Percentiles rank a stretch among this genome's conserved stretches.
Conservation (phyloP, 2,797 vertebrate genomes). For the Esox masquinongy region DNA sequence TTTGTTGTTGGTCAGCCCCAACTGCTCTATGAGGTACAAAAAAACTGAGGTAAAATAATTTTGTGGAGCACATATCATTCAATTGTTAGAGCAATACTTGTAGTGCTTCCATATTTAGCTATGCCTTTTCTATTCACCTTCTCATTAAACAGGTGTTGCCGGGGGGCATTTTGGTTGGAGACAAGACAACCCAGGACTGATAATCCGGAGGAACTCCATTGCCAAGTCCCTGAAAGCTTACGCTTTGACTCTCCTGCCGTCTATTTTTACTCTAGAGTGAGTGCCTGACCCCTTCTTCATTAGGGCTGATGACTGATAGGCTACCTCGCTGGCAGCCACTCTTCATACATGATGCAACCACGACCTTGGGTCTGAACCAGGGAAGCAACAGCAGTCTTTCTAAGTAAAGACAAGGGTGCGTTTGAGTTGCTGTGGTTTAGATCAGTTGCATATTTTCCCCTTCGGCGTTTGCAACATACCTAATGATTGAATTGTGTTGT, state of each 20-base stretch:
- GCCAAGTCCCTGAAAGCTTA: conserved; percentile 56
- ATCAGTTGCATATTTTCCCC: conserved; percentile 35
- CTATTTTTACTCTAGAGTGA: conserved; percentile 64
- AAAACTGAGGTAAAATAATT: background rate
- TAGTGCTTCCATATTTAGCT: conserved; percentile 10
- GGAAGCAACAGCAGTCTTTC: conserved; percentile 41
- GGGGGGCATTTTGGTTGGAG: conserved; percentile 28
- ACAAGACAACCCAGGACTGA: conserved; percentile 36
- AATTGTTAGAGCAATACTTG: conserved; percentile 10
- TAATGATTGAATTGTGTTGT: conserved; percentile 22
- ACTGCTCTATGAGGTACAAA: background rate
- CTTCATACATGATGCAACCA: conserved; percentile 59
- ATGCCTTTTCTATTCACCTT: conserved; percentile 18
- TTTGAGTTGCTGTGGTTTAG: conserved; percentile 31
- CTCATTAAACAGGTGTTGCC: conserved; percentile 10
- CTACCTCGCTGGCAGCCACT: conserved; percentile 66
- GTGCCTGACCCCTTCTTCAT: conserved; percentile 56
- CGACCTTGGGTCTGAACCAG: conserved; percentile 69
- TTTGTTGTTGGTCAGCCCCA: too few species aligned
- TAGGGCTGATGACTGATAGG: conserved; percentile 73
- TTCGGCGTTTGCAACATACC: conserved; percentile 24
- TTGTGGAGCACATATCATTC: background rate
- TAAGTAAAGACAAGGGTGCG: conserved; percentile 66
- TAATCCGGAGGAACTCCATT: conserved; percentile 48
- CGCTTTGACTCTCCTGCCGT: conserved; percentile 58